Evolutionary conservation across 2,797 vertebrate species (phyloP).

Genomic region (Cossypha polioptera): DNA sequence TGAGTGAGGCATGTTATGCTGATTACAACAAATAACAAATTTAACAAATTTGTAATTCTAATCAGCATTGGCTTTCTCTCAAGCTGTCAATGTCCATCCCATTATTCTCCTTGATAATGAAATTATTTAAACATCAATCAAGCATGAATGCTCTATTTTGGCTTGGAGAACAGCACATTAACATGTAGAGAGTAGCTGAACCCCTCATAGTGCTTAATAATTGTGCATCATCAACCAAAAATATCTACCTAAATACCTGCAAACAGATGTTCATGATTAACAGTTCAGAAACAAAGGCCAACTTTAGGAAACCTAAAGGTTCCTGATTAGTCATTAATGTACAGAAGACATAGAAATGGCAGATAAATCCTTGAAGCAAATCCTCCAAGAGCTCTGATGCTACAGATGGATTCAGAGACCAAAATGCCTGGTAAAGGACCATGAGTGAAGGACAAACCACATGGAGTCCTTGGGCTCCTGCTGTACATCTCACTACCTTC

Average conservation of each 20-base stretch:
- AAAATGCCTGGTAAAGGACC: fast-evolving
- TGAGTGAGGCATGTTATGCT: constrained; percentile 56
- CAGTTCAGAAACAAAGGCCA: neutral
- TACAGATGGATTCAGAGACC: neutral
- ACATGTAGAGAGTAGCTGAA: constrained; percentile 35
- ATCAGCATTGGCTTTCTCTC: constrained; percentile 71
- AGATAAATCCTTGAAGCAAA: neutral
- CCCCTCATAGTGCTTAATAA: constrained; percentile 43
- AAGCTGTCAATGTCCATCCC: constrained; percentile 73
- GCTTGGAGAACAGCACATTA: constrained; percentile 37
- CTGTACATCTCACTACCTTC: neutral
- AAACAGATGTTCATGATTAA: constrained; percentile 10
- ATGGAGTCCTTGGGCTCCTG: fast-evolving
- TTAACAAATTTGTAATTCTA: constrained; percentile 66
- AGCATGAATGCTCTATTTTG: constrained; percentile 66
- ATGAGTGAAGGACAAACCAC: neutral
- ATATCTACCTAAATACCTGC: constrained; percentile 35
- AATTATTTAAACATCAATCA: constrained; percentile 75
- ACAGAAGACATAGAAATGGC: neutral
- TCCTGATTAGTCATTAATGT: neutral
- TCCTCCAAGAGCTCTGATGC: neutral
- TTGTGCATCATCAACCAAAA: neutral
- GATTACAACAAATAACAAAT: too few relatives aligned
- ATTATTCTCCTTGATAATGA: constrained; percentile 76
- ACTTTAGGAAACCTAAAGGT: neutral